Base-by-base conservation (phyloP, 2,113 vertebrate species). In the Orcinus orca region DNA sequence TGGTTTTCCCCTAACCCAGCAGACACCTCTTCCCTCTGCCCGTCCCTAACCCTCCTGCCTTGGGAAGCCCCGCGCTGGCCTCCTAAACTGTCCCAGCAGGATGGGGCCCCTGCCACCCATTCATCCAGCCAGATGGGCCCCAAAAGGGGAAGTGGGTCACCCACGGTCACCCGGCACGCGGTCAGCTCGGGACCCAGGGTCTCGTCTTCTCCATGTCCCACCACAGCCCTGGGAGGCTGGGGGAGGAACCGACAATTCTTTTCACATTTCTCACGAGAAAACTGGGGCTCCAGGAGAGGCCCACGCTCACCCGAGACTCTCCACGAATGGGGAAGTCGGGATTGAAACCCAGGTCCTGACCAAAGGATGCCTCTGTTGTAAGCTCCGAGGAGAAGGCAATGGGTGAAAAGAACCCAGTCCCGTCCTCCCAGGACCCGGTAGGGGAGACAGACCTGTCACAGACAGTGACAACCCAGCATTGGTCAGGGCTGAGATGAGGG, bases 1-100 rank as follows among this genome's bases (percentile, higher is more conserved):
- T 95, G 97, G 97, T 90, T 97, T 98, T 98, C 96, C 97, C 97
- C 97, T 97, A 84, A 90, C 97, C 95, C 74, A 18, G 53, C 94
- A 79, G 94, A 81, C 95, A 83, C 80, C 97, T 95, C 97, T 97
- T 95, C 96, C 97, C 81, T 92, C 92, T 50, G 94, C 83, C 86
- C 2, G 85, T 62, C 89, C 91, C 82, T 55, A 55, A 62, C 96
- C 92, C 97, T 96, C 96, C 97, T 73, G n/a, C 89, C 81, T 23
- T 3, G 97, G 97, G 97, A 97, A 97, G 97, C 96, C 97, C 97
- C 97, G 23, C 0, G 33, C 62, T 1, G 4, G 67, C 74, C 92
- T 93, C 86, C 67, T 44, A n/a, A 81, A 96, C 85, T 58, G 90
- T 97, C 95, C 96, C 95, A 1, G 65, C 71, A 85, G 89, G 73